Percentiles rank a stretch among this genome's conserved stretches.
phyloP scores from a whole-genome alignment of 2,113 vertebrate species.

The Glaucidium brasilianum region DNA sequence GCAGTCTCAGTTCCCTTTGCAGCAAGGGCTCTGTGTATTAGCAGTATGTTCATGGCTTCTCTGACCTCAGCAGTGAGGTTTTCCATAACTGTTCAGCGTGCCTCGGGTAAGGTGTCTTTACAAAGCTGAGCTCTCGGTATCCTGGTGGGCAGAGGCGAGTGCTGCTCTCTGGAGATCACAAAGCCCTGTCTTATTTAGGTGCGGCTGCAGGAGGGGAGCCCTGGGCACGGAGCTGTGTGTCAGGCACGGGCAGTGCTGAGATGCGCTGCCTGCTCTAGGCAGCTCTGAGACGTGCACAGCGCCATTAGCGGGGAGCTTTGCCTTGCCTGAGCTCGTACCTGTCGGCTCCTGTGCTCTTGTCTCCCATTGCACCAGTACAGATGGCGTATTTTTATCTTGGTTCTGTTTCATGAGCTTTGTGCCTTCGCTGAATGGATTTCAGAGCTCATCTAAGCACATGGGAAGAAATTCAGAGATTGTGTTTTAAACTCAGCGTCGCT shows the following conservation, averaged over 20 bases:
- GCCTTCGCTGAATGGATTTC: not conserved
- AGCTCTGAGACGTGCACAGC: rapidly evolving
- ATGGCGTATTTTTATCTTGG: rapidly evolving
- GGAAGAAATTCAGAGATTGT: not conserved
- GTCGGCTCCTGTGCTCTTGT: not conserved
- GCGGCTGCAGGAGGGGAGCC: not conserved
- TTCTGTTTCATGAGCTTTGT: not conserved
- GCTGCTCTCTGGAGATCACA: no score
- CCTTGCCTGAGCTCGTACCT: not conserved
- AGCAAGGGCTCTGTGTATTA: not conserved
- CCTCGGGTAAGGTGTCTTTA: not conserved
- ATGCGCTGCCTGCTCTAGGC: not conserved
- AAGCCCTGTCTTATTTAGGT: not conserved
- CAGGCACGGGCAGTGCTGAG: not conserved
- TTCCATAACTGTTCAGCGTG: no score
- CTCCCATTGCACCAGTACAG: not conserved
- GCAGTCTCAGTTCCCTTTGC: rapidly evolving
- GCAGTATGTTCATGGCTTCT: no score
- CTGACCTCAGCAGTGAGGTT: not conserved
- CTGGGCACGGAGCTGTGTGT: not conserved
- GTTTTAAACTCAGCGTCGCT: not conserved
- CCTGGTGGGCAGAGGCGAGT: not conserved
- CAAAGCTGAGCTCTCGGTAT: not conserved
- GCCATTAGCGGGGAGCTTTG: not conserved
- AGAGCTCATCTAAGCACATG: not conserved